Conservation (phyloP, 2,113 vertebrate genomes). For the Dromas ardeola region DNA sequence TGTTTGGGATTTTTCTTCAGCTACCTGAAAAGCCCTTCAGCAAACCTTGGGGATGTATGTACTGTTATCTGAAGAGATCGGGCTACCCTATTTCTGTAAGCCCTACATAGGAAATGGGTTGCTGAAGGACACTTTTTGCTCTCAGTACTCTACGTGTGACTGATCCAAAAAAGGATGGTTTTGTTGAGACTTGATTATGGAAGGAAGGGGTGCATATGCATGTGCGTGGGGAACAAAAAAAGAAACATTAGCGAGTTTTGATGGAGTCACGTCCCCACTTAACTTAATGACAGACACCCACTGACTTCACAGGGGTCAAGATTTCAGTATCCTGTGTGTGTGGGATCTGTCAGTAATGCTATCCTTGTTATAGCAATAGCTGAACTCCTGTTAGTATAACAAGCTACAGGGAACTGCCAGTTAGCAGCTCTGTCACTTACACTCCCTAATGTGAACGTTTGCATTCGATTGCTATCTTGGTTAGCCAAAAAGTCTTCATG, state of each 20-base stretch:
- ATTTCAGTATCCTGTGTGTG: neutral
- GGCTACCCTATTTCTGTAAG: neutral
- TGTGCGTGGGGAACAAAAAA: conserved; percentile 5
- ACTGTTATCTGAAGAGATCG: rapidly evolving
- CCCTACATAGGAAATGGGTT: neutral
- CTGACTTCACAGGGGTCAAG: conserved; percentile 44
- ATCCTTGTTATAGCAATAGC: conserved; percentile 52
- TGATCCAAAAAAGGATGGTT: conserved; percentile 2
- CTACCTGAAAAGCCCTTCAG: neutral
- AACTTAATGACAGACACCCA: conserved; percentile 56
- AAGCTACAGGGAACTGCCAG: neutral
- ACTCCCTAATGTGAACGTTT: neutral
- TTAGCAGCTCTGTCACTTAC: conserved; percentile 45
- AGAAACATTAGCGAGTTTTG: neutral
- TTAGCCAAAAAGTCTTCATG: neutral
- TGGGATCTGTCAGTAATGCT: conserved; percentile 47
- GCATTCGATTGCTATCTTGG: conserved; percentile 52
- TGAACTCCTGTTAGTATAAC: conserved; percentile 48
- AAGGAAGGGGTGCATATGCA: neutral
- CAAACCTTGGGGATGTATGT: neutral
- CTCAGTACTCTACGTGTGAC: rapidly evolving
- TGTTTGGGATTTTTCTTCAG: neutral
- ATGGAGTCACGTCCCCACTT: neutral
- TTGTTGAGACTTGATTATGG: neutral
- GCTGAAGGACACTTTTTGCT: neutral